These are phyloP conservation scores for Drosophila kuntzei DNA, from an alignment of 2,888 invertebrate genomes.

Conservation along the genomic window DNA sequence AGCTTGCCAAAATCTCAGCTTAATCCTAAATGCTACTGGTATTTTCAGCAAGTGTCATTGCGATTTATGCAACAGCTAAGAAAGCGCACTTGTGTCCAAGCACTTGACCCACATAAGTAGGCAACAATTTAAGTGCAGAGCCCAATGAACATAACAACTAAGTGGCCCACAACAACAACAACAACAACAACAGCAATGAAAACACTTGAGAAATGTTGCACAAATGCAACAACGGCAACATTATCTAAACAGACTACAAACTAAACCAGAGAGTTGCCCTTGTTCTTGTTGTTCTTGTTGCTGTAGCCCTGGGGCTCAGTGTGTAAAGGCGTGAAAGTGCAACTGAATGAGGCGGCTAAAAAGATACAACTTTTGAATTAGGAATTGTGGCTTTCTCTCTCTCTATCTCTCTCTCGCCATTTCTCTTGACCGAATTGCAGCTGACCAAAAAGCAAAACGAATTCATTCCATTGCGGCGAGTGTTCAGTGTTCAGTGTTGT, in stretches of 20 bases:
- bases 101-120: constrained; percentile 52
- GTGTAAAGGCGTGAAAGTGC: constrained; percentile 41
- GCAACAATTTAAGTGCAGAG: constrained; percentile 59
- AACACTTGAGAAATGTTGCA: constrained; percentile 41
- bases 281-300: not conserved
- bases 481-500: not conserved
- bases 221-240: constrained; percentile 34
- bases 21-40: not conserved
- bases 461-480: constrained; percentile 21
- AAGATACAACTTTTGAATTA: constrained; percentile 22
- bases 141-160: constrained; percentile 47
- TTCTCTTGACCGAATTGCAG: constrained; percentile 54
- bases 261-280: constrained; percentile 30
- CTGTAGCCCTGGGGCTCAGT: constrained; percentile 1
- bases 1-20: not conserved
- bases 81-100: constrained; percentile 13
- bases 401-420: not conserved
- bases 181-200: constrained; percentile 1
- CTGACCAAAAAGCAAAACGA: constrained; percentile 51
- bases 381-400: constrained; percentile 15
- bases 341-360: constrained; percentile 37
- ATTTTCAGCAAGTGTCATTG: constrained; percentile 17
- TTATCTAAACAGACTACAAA: constrained; percentile 55
- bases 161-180: constrained; percentile 38
- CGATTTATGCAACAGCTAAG: constrained; percentile 11